Conservation (phyloP, 2,113 vertebrate species). For the Halcyon senegalensis region DNA sequence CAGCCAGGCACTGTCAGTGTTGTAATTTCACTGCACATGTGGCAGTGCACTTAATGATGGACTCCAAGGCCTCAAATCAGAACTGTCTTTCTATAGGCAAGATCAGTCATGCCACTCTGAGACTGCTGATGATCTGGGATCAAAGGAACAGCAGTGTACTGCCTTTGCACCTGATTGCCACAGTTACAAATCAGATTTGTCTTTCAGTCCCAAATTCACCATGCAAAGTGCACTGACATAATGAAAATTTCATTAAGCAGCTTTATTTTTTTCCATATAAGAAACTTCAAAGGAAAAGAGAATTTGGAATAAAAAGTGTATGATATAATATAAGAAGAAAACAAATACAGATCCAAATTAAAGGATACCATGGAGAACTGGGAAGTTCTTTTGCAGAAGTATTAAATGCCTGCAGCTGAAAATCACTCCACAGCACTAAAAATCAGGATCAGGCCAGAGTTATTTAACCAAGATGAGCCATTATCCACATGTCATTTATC, state of each 20-base stretch:
- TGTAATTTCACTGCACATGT: background rate
- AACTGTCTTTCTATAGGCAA: background rate
- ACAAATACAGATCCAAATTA: background rate
- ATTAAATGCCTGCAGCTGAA: background rate
- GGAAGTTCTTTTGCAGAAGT: background rate
- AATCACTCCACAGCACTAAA: background rate
- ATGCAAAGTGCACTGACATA: background rate
- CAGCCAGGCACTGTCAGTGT: background rate
- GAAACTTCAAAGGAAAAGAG: conserved; percentile 9
- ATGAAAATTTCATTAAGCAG: conserved; percentile 6
- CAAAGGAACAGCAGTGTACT: background rate
- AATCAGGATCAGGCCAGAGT: background rate
- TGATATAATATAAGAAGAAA: background rate
- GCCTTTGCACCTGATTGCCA: background rate
- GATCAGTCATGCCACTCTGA: background rate
- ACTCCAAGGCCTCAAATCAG: background rate
- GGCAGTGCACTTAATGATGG: background rate
- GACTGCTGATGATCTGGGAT: background rate
- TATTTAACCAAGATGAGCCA: background rate
- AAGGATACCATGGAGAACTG: background rate
- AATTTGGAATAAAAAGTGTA: background rate
- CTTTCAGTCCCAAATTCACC: conserved; percentile 5
- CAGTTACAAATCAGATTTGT: background rate
- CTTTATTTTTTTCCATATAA: background rate
- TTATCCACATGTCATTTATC: background rate